A percentile compares a stretch with the other conserved stretches of the same genome.
These are phyloP conservation scores for Monopterus albus DNA, from an alignment of 2,113 vertebrate genomes.

Conservation along the genomic window DNA sequence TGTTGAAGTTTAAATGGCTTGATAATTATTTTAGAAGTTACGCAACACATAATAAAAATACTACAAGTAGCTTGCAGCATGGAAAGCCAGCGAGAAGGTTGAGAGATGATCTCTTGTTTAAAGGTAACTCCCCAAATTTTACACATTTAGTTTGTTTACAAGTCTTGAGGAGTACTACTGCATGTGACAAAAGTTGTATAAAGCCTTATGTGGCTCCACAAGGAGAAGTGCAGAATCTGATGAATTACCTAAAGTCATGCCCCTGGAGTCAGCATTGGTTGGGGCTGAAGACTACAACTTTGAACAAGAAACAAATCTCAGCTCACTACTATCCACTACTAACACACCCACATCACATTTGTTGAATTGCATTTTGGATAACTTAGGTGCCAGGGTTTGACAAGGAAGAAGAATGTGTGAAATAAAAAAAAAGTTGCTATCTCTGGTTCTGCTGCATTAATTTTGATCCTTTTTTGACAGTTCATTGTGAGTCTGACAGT, in stretches of 20 bases:
- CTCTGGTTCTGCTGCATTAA: not conserved
- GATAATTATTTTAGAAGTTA: conserved; percentile 20
- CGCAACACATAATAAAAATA: conserved; percentile 19
- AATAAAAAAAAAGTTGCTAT: not conserved
- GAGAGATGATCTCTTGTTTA: conserved; percentile 7
- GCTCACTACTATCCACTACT: too few species aligned
- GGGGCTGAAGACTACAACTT: not conserved
- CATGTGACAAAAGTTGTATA: not conserved
- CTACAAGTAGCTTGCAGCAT: not conserved
- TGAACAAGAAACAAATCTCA: too few species aligned
- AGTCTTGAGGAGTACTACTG: not conserved
- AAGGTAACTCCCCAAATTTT: not conserved
- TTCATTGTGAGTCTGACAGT: not conserved
- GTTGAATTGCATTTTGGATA: not conserved
- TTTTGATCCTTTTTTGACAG: not conserved
- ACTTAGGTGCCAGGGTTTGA: not conserved
- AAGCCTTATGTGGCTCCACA: not conserved
- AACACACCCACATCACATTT: not conserved
- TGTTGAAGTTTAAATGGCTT: conserved; percentile 24
- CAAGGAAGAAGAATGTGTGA: not conserved
- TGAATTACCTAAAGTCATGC: not conserved
- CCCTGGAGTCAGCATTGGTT: not conserved
- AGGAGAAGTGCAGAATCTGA: not conserved
- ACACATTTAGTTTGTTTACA: not conserved
- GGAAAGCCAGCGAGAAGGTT: not conserved